Percentiles rank a stretch among this genome's conserved stretches.
Evolutionary conservation across 2,888 invertebrate species (phyloP).

Genomic region (Julus scandinavius): DNA sequence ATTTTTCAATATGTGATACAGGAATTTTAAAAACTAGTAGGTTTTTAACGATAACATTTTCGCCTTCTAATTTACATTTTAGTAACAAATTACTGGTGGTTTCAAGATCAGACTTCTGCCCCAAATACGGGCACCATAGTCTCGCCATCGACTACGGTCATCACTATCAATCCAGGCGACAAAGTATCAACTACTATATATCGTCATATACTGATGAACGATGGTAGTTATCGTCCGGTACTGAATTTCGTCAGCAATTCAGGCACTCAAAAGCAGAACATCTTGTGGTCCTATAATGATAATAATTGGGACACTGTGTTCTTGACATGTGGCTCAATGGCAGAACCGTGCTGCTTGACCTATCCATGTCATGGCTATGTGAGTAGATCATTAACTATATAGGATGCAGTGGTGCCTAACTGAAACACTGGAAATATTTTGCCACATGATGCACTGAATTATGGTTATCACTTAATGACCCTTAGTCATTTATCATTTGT

Average conservation of each 20-base stretch:
- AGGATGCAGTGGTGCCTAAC: neutral
- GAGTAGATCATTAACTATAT: neutral
- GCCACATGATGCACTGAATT: neutral
- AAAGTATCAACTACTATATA: neutral
- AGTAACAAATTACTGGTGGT: neutral
- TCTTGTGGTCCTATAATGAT: neutral
- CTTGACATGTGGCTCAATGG: neutral
- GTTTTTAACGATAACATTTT: neutral
- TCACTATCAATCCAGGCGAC: conserved; percentile 1
- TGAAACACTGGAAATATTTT: neutral
- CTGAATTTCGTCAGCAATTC: conserved; percentile 32
- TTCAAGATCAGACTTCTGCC: neutral
- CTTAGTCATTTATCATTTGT: neutral
- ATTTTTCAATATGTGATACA: too few species aligned
- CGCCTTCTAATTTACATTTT: neutral
- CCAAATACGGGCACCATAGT: conserved; percentile 37
- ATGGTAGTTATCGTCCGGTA: conserved; percentile 1
- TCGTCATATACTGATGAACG: neutral
- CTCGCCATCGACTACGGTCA: neutral
- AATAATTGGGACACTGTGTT: neutral
- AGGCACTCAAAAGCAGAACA: conserved; percentile 18
- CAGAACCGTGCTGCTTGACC: neutral
- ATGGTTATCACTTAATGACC: too few species aligned
- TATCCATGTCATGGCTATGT: conserved; percentile 42
- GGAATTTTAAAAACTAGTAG: neutral